Evolutionary conservation across 2,888 invertebrate genomes (phyloP), one percentile per base, ranked within the genome.

Genomic region (Phalangium opilio): DNA sequence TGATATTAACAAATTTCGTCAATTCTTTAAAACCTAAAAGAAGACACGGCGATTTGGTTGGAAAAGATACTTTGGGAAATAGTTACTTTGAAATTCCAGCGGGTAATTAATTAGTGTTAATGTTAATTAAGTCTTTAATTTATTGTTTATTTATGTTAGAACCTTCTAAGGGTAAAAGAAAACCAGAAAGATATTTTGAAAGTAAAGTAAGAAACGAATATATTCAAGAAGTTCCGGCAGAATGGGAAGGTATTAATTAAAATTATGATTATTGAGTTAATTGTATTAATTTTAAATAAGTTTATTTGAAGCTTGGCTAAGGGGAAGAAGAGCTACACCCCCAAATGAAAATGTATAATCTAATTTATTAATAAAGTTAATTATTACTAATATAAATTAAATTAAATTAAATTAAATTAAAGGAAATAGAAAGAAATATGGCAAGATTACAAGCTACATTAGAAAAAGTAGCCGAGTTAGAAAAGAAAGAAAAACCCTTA

Each of bases 191-290:
- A 43, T 84, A 79, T 78, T 86, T 82, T 66, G 76, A 75, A 52
- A 82, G 84, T 0, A 69, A 71, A 40, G 73, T 75, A 15, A 70
- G 72, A 38, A 74, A 77, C 50, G 64, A 71, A 19, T 81, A 81
- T 58, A 74, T 79, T 53, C 76, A 79, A 61, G 81, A 83, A 59
- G 62, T 83, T 58, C 83, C 87, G 1, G 75, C 82, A 1, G 87
- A 87, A 67, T 89, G 89, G 89, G 83, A 85, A 62, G 56, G 63
- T 62, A 44, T n/a, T n/a, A n/a, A n/a, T n/a, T n/a, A n/a, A n/a
- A n/a, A n/a, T n/a, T n/a, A n/a, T n/a, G n/a, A n/a, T n/a, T n/a
- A n/a, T n/a, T n/a, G n/a, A n/a, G n/a, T n/a, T n/a, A n/a, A n/a
- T n/a, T n/a, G n/a, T n/a, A n/a, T n/a, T n/a, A n/a, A 27, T 27